Evolutionary conservation across 2,797 vertebrate genomes (phyloP).

Genomic region (Sebastes aleutianus): DNA sequence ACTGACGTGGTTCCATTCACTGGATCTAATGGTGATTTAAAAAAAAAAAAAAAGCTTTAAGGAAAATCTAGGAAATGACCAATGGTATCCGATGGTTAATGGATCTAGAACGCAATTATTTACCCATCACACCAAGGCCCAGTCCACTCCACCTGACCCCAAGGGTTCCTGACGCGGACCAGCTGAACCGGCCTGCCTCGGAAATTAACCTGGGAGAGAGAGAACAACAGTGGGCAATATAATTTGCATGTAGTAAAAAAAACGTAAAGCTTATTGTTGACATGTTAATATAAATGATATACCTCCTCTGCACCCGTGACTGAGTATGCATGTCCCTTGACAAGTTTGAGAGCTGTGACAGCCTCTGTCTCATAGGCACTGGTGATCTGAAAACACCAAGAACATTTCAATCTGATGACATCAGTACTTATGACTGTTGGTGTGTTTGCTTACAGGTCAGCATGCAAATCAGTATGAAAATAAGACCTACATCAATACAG

Average conservation of each 20-base stretch:
- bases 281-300: not conserved
- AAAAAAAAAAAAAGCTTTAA: not conserved
- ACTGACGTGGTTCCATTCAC: slow-evolving; percentile 72
- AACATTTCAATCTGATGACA: not conserved
- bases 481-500: slow-evolving; percentile 82
- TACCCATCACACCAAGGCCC: slow-evolving; percentile 93
- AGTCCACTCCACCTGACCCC: slow-evolving; percentile 92
- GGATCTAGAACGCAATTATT: not conserved
- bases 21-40: slow-evolving; percentile 66
- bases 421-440: not conserved
- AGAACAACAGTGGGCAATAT: not conserved
- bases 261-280: not conserved
- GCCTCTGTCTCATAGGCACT: slow-evolving; percentile 73
- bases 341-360: slow-evolving; percentile 79
- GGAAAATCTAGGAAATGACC: not conserved
- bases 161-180: slow-evolving; percentile 91
- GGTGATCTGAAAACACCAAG: slow-evolving; percentile 70
- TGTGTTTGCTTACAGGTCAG: not conserved
- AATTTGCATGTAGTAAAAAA: not conserved
- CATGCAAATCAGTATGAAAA: slow-evolving; percentile 26
- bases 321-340: slow-evolving; percentile 86
- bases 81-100: not conserved
- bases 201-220: slow-evolving; percentile 80
- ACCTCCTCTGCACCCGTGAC: slow-evolving; percentile 81
- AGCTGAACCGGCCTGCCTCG: slow-evolving; percentile 78